phyloP scores from a whole-genome alignment of 2,113 vertebrate species.

The Salvelinus fontinalis region DNA sequence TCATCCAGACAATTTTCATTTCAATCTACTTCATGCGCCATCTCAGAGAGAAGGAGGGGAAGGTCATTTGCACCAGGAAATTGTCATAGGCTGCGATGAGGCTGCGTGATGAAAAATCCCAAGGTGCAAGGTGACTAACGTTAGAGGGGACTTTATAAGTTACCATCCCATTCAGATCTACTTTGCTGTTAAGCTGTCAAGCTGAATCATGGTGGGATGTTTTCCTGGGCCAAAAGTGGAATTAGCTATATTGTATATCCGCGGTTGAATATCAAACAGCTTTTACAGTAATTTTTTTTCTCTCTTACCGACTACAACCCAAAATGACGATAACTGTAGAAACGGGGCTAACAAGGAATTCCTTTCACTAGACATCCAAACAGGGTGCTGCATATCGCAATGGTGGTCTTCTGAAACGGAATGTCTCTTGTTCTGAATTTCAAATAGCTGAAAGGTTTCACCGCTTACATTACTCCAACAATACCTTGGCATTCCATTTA shows the following conservation, averaged over 20 bases:
- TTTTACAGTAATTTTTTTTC: conserved; percentile 30
- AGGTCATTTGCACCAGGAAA: conserved; percentile 42
- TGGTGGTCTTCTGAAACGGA: background rate
- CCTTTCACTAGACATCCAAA: conserved; percentile 27
- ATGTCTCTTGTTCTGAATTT: conserved; percentile 8
- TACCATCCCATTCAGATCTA: conserved; percentile 62
- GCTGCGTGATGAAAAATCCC: conserved; percentile 44
- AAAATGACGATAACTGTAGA: conserved; percentile 37
- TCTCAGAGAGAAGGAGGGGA: background rate
- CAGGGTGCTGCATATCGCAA: background rate
- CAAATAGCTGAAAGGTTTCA: conserved; percentile 11
- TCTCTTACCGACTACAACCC: conserved; percentile 24
- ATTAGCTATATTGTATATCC: conserved; percentile 67
- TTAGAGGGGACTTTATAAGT: conserved; percentile 55
- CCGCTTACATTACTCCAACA: background rate
- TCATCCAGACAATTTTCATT: conserved; percentile 70
- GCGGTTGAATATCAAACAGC: conserved; percentile 44
- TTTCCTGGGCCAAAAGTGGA: conserved; percentile 64
- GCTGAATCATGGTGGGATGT: conserved; percentile 53
- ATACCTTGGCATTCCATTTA: conserved; percentile 26
- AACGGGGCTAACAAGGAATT: conserved; percentile 21
- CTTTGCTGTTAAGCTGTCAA: conserved; percentile 55
- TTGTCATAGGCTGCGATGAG: conserved; percentile 33
- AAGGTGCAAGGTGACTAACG: conserved; percentile 53
- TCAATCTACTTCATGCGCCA: conserved; percentile 57